Evolutionary conservation across 2,888 invertebrate species (phyloP), one percentile per base, ranked within the genome.

Genomic region (Actias luna): DNA sequence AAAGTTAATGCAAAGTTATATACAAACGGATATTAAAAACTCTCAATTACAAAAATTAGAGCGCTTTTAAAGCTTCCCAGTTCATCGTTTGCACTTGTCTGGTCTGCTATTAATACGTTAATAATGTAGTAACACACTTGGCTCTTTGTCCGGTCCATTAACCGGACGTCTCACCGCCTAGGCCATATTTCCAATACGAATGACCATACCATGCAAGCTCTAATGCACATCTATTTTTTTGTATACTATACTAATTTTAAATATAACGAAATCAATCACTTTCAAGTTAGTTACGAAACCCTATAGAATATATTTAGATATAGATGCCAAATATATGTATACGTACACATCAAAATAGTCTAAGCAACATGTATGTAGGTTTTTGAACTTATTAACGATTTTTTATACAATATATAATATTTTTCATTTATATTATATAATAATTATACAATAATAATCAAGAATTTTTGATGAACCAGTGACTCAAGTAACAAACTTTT

Each of bases 121-220:
- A 79, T 82, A 77, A 80, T 78, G 67, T 74, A 75, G 76, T 71
- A 73, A 74, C 78, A 75, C 76, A 76, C 76, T 71, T 65, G 72
- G 69, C 73, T 75, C 76, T 79, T 80, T 78, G 76, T 79, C 74
- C 67, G 67, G 72, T 79, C 83, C 79, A 84, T 82, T 82, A 84
- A 76, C 76, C 72, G 72, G 76, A 80, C 76, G 83, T 80, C n/a
- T n/a, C 83, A 82, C 76, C 75, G 35, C 73, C 68, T n/a, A n/a
- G n/a, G 71, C 78, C 80, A 81, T 81, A 81, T 82, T 67, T 73
- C 70, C 60, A 77, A 82, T 81, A 83, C 81, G 80, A 83, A 83
- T 82, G 80, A 80, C 78, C 78, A 16, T 72, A 78, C 73, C 80
- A 74, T 82, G 82, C 73, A 80, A 75, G 68, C 75, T 69, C 73